Evolutionary conservation across 1,140 invertebrate genomes (phyloP), one percentile per base, ranked within the genome.

Genomic region (Hylyphantes graminicola): DNA sequence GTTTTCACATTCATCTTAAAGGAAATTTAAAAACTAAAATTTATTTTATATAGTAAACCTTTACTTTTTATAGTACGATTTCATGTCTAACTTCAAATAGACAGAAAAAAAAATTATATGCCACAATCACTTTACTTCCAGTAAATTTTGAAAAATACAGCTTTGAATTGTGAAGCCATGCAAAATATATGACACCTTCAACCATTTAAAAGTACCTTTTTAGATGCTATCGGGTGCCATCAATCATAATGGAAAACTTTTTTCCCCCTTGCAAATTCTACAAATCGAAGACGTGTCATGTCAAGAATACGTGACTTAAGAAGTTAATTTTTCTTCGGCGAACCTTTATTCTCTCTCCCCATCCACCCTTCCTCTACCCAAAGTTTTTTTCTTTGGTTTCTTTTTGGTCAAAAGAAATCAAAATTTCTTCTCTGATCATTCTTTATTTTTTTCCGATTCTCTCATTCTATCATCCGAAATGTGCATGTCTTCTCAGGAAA

Each of bases 221-320:
- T 35, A 74, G 72, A 74, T 74, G 53, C 54, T 57, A 74, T 74
- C 72, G 15, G 17, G 17, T 17, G 51, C 67, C 76, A 78, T 78
- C 76, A 78, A 78, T 78, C 76, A 78, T 78, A 78, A 78, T 67
- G 55, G 59, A 63, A 78, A 76, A 64, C 74, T 78, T 15, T 54
- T 11, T 64, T 51, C 54, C 19, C 64, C 63, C 21, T 78, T 78
- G 50, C 64, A 67, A 55, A 78, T 78, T 78, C 76, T 54, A 64
- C 64, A 54, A 78, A 67, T 68, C 64, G 76, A 35, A 78, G 61
- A 78, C 76, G 76, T 78, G 76, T 78, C 76, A 68, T 78, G 51
- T 55, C 55, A 15, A 51, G 64, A 67, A 54, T n/a, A 78, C 76
- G 76, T 78, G 76, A 78, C 76, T 78, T 78, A 67, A 78, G 67